phyloP scores from a whole-genome alignment of 2,113 vertebrate species.

The Silurus meridionalis region DNA sequence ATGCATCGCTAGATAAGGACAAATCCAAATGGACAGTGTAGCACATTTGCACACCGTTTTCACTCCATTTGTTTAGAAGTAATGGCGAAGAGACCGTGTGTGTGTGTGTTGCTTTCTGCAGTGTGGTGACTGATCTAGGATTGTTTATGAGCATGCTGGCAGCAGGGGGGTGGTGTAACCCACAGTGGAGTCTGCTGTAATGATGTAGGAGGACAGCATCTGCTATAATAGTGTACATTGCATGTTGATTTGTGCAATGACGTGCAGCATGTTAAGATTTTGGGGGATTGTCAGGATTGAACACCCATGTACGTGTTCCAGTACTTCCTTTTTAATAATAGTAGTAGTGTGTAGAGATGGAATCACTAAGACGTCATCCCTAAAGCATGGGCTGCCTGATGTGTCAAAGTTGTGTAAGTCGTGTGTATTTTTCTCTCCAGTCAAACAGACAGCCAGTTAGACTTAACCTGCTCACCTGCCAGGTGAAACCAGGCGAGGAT shows the following conservation, averaged over 20 bases:
- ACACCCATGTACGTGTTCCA: not conserved
- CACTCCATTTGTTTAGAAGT: not conserved
- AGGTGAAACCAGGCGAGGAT: constrained; percentile 88
- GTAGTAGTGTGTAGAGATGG: not conserved
- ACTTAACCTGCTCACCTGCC: constrained; percentile 86
- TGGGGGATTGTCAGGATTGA: not conserved
- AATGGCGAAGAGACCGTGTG: not conserved
- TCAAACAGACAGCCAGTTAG: constrained; percentile 87
- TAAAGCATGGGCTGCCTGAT: not conserved
- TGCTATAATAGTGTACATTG: not conserved
- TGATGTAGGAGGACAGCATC: not conserved
- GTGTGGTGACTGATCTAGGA: constrained; percentile 37
- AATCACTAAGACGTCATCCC: not conserved
- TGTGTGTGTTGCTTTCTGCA: not conserved
- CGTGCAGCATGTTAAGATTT: not conserved
- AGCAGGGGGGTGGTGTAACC: constrained; percentile 9
- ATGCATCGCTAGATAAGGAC: constrained; percentile 9
- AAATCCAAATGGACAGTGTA: not conserved
- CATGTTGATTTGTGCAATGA: not conserved
- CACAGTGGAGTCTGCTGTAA: constrained; percentile 13
- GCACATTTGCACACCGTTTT: not conserved
- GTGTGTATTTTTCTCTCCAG: constrained; percentile 58
- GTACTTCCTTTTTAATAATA: not conserved
- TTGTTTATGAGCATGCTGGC: constrained; percentile 33
- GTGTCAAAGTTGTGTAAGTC: not conserved